These are phyloP conservation scores for Fregata magnificens DNA, from an alignment of 2,113 vertebrate species.

Conservation along the genomic window DNA sequence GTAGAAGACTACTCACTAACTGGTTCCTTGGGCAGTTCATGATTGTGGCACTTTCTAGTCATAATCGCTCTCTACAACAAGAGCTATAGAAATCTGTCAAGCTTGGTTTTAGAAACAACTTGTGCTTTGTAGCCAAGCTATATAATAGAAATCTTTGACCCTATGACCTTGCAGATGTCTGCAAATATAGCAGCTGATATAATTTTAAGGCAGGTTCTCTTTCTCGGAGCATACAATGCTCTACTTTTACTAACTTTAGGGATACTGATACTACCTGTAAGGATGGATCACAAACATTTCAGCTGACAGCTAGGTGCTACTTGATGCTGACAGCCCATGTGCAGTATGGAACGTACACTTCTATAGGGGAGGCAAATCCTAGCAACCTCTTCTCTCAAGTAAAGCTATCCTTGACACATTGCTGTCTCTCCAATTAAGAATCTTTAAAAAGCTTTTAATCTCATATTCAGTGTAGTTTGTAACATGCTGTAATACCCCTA, in stretches of 20 bases:
- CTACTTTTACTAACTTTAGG: background rate
- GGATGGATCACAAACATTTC: background rate
- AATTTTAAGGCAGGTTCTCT: background rate
- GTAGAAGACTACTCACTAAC: background rate
- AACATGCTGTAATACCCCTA: background rate
- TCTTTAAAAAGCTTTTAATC: background rate
- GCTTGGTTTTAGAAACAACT: background rate
- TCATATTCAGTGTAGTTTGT: background rate
- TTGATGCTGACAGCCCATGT: background rate
- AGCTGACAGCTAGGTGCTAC: background rate
- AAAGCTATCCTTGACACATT: background rate
- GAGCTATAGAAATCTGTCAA: background rate
- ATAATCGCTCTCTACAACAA: background rate
- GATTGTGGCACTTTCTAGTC: background rate
- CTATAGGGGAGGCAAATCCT: background rate
- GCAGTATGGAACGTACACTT: accelerated
- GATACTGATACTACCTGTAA: background rate
- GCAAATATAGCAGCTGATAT: background rate
- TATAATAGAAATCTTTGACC: background rate
- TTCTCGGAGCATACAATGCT: background rate
- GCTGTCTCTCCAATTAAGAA: background rate
- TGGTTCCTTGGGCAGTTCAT: background rate
- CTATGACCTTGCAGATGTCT: background rate
- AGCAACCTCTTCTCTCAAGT: background rate
- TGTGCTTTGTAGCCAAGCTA: background rate